Evolutionary conservation across 2,888 invertebrate species (phyloP), one percentile per base, ranked within the genome.

Genomic region (Papilio protenor): DNA sequence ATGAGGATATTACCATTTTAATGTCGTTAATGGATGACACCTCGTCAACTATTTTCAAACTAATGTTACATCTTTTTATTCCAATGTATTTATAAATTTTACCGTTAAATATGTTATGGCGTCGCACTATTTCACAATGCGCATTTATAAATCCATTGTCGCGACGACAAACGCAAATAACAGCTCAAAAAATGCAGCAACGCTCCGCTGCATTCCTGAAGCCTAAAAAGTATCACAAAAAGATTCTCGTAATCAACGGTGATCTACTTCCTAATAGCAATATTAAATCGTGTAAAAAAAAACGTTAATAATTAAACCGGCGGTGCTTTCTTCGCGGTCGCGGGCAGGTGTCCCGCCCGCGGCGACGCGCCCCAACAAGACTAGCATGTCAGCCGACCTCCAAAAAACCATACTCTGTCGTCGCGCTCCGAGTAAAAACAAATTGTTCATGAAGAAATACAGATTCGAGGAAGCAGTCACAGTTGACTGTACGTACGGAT

Each of bases 391-490:
- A 57, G 73, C 70, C 79, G 70, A 80, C 33, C 76, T 80, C 75
- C 78, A 84, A 84, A 84, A 83, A 81, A 81, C 80, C 79, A 77
- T 86, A 85, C 89, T 87, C 87, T 88, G 89, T 90, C 91, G 90
- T 90, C 92, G 90, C 90, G 87, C 88, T 83, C 85, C 86, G 88
- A 89, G 88, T 91, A 93, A 94, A 93, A 94, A 94, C 92, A 91
- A 93, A 94, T 91, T 90, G 90, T 93, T 88, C 86, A 89, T 89
- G 87, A 93, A 91, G 89, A 92, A 93, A 91, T 91, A 92, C 91
- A 90, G 90, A 91, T 88, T 89, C 89, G 91, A 93, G 94, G 94
- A 94, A 94, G 90, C 91, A 89, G 94, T 94, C 92, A 94, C 94
- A 94, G 90, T 93, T 88, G 90, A 90, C 90, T 92, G 93, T 94